Percentiles rank a stretch among this genome's conserved stretches.
Conservation (phyloP, 2,113 vertebrate genomes). For the Typhlomys cinereus region DNA sequence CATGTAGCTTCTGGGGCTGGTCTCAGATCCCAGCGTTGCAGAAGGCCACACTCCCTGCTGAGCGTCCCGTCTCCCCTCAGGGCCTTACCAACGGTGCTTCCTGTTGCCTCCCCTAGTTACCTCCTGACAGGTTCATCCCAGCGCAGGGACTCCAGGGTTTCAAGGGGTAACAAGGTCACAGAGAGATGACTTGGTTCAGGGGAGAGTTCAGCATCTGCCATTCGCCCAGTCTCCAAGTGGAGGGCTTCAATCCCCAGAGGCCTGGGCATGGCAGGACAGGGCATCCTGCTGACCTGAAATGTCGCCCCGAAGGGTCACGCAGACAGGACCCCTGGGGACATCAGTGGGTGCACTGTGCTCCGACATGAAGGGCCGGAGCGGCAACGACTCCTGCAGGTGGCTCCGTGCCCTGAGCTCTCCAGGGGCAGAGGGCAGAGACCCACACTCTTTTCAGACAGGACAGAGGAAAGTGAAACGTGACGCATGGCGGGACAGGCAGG, state of each 20-base stretch:
- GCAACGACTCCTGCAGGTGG: background rate
- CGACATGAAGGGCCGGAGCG: background rate
- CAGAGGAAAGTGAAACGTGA: no score
- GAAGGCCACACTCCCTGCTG: no score
- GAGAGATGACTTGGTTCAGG: slow-evolving; percentile 26
- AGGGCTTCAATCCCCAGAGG: background rate
- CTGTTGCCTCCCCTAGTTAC: background rate
- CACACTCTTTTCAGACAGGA: background rate
- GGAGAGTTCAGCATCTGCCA: background rate
- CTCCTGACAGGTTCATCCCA: background rate
- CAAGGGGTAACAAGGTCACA: background rate
- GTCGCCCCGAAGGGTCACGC: slow-evolving; percentile 8
- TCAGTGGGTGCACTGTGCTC: background rate
- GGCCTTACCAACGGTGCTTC: no score
- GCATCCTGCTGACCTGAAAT: no score
- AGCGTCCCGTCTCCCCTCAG: no score
- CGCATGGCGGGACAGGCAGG: no score
- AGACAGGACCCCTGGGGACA: background rate
- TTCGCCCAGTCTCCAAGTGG: slow-evolving; percentile 40
- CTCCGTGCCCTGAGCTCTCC: background rate
- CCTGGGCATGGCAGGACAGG: no score
- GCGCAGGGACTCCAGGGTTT: background rate
- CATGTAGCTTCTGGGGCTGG: no score
- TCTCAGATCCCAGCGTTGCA: no score
- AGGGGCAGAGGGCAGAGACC: no score